Evolutionary conservation across 2,888 invertebrate genomes (phyloP).

Genomic region (Melinaea menophilus): DNA sequence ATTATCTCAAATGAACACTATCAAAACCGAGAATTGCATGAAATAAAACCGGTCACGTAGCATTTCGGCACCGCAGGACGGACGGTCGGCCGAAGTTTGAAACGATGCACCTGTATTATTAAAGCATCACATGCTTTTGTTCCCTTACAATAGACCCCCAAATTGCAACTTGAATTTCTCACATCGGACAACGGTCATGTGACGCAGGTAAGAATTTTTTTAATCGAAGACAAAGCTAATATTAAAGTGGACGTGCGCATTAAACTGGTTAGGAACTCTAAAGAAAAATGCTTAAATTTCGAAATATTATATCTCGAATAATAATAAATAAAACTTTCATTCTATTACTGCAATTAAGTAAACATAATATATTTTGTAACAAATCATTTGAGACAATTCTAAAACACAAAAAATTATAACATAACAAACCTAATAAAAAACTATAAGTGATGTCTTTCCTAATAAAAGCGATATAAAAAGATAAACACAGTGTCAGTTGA

Average conservation of each 20-base stretch:
- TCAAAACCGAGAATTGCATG: slow-evolving; percentile 64
- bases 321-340: too few relatives aligned
- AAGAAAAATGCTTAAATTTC: too few relatives aligned
- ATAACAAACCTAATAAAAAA: too few relatives aligned
- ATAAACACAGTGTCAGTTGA: slow-evolving; percentile 3
- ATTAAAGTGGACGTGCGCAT: neutral
- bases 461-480: too few relatives aligned
- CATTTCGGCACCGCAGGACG: slow-evolving; percentile 43
- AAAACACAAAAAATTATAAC: too few relatives aligned
- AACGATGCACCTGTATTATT: slow-evolving; percentile 73
- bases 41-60: slow-evolving; percentile 71
- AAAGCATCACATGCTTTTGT: slow-evolving; percentile 72
- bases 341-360: too few relatives aligned
- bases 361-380: too few relatives aligned
- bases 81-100: slow-evolving; percentile 53
- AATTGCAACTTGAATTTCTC: slow-evolving; percentile 74
- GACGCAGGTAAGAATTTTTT: slow-evolving; percentile 49
- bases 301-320: too few relatives aligned
- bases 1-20: slow-evolving; percentile 69
- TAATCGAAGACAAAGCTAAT: neutral
- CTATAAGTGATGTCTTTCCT: too few relatives aligned
- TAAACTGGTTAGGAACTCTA: neutral
- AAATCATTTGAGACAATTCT: too few relatives aligned
- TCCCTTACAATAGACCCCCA: slow-evolving; percentile 69
- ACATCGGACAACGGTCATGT: slow-evolving; percentile 52